Evolutionary conservation across 1,140 invertebrate species (phyloP), one percentile per base, ranked within the genome.

Genomic region (Latrodectus geometricus): DNA sequence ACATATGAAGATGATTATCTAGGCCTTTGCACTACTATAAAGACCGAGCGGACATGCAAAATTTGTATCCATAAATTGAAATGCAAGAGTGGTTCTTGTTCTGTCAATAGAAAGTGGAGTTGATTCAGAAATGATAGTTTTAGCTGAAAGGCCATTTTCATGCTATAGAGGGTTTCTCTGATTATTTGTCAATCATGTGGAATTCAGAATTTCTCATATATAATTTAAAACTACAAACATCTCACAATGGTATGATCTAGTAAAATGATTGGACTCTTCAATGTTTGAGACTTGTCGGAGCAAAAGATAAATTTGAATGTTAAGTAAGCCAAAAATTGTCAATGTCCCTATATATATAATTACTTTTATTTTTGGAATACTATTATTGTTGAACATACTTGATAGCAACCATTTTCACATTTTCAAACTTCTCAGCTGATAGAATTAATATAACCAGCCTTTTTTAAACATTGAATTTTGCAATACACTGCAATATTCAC

Each of bases 1-100:
- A 77, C 92, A 92, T 9, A 92, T 89, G 80, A 92, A 70, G 9
- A 81, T 17, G 70, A 35, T 12, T 11, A 66, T 78, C 83, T 56
- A 86, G 50, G 73, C 74, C 17, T 77, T 86, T 14, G 52, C 7
- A 69, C n/a, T 20, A 14, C 20, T 20, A 23, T 14, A 14, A 20
- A 86, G 52, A 61, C 12, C 5, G 11, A 77, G 3, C 9, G 75
- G 74, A 9, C 83, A 56, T 35, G 73, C 74, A n/a, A 86, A 69
- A 72, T 86, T 74, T 21, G 49, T 75, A 23, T 35, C 73, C 4
- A 68, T 78, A 7, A 73, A 48, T 83, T 86, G 35, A 87, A 92
- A 92, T 9, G 90, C 79, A 23, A 80, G 65, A 9, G 88, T 48
- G 14, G 88, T 78, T 23, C 68, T 68, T 23, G n/a, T 79, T 79